Conservation (phyloP, 2,797 vertebrate species). For the Semaprochilodus insignis region DNA sequence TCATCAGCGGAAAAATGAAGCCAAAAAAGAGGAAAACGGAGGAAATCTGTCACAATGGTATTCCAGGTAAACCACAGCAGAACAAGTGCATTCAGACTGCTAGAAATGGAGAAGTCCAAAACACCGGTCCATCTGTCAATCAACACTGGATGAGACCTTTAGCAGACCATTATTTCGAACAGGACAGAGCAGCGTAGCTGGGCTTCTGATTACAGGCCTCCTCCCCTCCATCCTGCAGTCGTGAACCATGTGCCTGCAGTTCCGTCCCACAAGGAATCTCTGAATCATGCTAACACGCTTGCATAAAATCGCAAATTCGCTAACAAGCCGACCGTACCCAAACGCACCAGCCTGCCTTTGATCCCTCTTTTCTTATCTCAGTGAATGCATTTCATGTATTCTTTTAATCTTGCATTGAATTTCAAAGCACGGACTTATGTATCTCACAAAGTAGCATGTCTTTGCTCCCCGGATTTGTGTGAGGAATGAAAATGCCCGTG, state of each 20-base stretch:
- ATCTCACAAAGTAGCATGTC: slow-evolving; percentile 12
- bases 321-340: slow-evolving; percentile 42
- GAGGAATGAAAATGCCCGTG: slow-evolving; percentile 22
- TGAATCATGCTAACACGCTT: slow-evolving; percentile 14
- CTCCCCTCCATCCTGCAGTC: background rate
- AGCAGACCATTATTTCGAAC: background rate
- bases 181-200: slow-evolving; percentile 3
- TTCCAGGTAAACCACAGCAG: background rate
- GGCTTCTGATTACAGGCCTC: background rate
- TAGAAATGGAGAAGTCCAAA: background rate
- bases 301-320: slow-evolving; percentile 19
- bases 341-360: slow-evolving; percentile 41
- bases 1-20: background rate
- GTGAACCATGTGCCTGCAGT: background rate
- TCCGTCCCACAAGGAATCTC: background rate
- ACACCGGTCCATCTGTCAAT: background rate
- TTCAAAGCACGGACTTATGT: slow-evolving; percentile 26
- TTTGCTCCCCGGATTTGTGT: slow-evolving; percentile 11
- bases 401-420: slow-evolving; percentile 50
- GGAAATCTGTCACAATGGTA: background rate
- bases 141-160: background rate
- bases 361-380: slow-evolving; percentile 39
- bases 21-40: background rate
- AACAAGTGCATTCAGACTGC: background rate
- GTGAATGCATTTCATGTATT: slow-evolving; percentile 31